Evolutionary conservation across 2,888 invertebrate species (phyloP).

Genomic region (Agriopis leucophaearia): DNA sequence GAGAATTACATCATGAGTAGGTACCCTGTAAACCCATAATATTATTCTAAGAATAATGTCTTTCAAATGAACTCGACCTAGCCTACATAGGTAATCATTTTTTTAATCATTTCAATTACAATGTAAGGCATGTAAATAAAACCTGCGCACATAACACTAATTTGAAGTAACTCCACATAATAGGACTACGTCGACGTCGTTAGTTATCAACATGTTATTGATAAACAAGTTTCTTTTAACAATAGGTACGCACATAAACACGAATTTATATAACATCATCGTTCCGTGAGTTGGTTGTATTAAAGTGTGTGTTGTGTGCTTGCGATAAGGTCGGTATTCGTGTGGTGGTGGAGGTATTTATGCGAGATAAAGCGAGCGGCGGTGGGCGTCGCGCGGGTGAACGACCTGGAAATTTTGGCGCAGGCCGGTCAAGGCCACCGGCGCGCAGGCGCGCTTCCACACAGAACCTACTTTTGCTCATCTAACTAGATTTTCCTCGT

Average conservation of each 20-base stretch:
- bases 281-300: constrained; percentile 36
- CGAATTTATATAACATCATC: constrained; percentile 76
- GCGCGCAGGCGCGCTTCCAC: constrained; percentile 67
- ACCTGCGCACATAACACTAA: constrained; percentile 17
- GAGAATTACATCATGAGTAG: neutral
- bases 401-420: constrained; percentile 86
- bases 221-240: constrained; percentile 82
- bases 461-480: constrained; percentile 46
- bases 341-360: constrained; percentile 64
- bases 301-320: constrained; percentile 51
- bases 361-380: constrained; percentile 80
- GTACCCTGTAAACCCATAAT: neutral
- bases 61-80: neutral
- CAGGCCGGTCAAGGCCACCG: constrained; percentile 85
- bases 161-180: constrained; percentile 56
- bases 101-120: neutral
- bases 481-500: constrained; percentile 26
- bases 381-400: constrained; percentile 81
- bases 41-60: neutral
- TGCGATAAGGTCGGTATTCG: constrained; percentile 57
- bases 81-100: neutral
- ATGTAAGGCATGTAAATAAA: constrained; percentile 14
- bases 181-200: constrained; percentile 48
- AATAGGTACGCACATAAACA: constrained; percentile 76
- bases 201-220: constrained; percentile 67